Percentiles rank a stretch among this genome's conserved stretches.
phyloP scores from a whole-genome alignment of 2,113 vertebrate genomes.

The Recurvirostra avosetta region DNA sequence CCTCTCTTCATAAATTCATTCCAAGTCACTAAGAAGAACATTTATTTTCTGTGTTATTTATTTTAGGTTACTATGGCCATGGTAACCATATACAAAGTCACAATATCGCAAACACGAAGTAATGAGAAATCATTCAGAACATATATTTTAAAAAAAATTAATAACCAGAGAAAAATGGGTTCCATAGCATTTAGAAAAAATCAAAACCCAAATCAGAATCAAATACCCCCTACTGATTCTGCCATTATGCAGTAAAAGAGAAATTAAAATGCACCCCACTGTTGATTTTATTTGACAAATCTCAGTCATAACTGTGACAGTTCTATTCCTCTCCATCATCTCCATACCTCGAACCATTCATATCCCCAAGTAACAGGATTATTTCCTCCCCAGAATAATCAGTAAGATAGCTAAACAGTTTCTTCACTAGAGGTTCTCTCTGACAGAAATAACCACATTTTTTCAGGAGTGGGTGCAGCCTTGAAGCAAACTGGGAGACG shows the following conservation, averaged over 20 bases:
- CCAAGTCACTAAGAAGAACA: not conserved
- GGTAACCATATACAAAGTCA: not conserved
- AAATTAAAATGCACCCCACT: not conserved
- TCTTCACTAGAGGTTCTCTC: not conserved
- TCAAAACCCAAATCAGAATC: not conserved
- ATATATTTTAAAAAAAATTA: not conserved
- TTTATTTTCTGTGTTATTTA: not conserved
- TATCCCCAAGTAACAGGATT: not conserved
- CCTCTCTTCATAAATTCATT: not conserved
- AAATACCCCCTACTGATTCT: not conserved
- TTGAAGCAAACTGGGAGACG: not conserved
- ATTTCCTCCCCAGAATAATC: not conserved
- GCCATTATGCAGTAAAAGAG: not conserved
- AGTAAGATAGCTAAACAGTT: not conserved
- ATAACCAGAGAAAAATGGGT: not conserved
- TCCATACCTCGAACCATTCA: not conserved
- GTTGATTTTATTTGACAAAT: not conserved
- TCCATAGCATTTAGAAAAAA: not conserved
- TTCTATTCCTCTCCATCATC: not conserved
- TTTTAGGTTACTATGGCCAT: slow-evolving; percentile 17
- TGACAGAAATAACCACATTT: not conserved
- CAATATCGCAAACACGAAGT: not conserved
- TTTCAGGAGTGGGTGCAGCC: not conserved
- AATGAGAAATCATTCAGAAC: not conserved
- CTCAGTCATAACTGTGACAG: not conserved